Conservation (phyloP, 2,888 invertebrate genomes). For the Mythimna pallens region DNA sequence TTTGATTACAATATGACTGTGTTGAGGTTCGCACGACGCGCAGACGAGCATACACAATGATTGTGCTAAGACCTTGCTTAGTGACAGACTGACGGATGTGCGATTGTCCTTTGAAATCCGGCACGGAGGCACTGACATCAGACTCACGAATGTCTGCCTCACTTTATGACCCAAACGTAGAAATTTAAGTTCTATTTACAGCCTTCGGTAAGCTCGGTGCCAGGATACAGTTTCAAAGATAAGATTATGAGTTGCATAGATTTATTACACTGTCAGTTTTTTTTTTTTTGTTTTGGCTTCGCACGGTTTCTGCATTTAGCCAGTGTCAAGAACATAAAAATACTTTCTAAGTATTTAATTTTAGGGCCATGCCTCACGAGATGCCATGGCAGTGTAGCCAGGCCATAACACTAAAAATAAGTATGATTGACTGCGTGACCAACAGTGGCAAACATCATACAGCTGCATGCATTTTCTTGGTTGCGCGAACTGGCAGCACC, state of each 20-base stretch:
- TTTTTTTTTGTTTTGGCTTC: no score
- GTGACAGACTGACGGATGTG: constrained; percentile 85
- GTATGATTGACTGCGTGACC: no score
- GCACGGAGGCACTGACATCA: constrained; percentile 65
- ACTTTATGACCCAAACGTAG: constrained; percentile 25
- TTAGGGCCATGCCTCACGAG: no score
- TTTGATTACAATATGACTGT: constrained; percentile 77
- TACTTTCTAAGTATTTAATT: no score
- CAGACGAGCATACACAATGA: constrained; percentile 71
- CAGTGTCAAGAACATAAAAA: background rate
- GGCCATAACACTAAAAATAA: no score
- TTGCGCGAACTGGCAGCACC: no score
- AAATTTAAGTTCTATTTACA: constrained; percentile 7
- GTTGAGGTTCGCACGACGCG: constrained; percentile 82
- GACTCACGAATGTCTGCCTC: constrained; percentile 44
- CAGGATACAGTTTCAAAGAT: background rate
- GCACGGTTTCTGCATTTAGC: no score
- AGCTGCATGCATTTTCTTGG: no score
- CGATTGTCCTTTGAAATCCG: constrained; percentile 77
- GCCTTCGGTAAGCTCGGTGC: background rate
- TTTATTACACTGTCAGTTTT: background rate
- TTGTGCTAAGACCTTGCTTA: constrained; percentile 81
- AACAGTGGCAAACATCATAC: no score
- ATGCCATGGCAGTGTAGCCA: no score
- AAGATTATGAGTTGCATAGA: background rate